Percentiles rank a stretch among this genome's conserved stretches.
Evolutionary conservation across 2,888 invertebrate species (phyloP).

Genomic region (Drosophila antonietae): DNA sequence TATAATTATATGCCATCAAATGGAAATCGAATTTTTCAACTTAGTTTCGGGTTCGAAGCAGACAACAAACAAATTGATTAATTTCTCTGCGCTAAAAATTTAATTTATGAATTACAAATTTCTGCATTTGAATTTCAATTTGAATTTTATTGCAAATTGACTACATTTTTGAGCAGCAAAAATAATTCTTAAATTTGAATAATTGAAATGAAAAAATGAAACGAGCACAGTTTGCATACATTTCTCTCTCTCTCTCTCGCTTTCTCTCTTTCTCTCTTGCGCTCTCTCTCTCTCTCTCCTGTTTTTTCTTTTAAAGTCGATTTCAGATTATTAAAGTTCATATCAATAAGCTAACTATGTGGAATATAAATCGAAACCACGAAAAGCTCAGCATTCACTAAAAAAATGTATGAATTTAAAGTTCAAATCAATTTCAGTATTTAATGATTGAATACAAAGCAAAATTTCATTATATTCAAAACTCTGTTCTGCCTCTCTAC

Average conservation of each 20-base stretch:
- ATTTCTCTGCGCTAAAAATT: slow-evolving; percentile 33
- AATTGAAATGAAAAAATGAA: not conserved
- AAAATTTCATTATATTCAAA: not conserved
- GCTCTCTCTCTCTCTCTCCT: not conserved
- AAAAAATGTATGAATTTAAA: not conserved
- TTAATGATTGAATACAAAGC: slow-evolving; percentile 7
- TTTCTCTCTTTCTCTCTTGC: not conserved
- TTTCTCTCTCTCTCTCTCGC: not conserved
- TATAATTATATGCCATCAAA: slow-evolving; percentile 59
- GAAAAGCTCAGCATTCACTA: too few species aligned
- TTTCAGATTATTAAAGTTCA: too few species aligned
- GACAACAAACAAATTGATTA: slow-evolving; percentile 44
- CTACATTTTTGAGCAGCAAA: not conserved
- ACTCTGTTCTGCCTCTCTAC: not conserved
- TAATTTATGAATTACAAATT: slow-evolving; percentile 43
- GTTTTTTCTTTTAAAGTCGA: too few species aligned
- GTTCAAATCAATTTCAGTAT: not conserved
- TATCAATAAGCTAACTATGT: too few species aligned
- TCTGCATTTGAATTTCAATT: slow-evolving; percentile 8
- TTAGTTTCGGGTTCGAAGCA: slow-evolving; percentile 11
- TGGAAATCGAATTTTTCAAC: slow-evolving; percentile 44
- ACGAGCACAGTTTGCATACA: not conserved
- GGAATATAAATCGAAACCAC: too few species aligned
- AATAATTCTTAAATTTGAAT: not conserved
- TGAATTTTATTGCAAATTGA: not conserved